A percentile compares a stretch with the other conserved stretches of the same genome.
Conservation (phyloP, 2,113 vertebrate genomes). For the Microcebus murinus region DNA sequence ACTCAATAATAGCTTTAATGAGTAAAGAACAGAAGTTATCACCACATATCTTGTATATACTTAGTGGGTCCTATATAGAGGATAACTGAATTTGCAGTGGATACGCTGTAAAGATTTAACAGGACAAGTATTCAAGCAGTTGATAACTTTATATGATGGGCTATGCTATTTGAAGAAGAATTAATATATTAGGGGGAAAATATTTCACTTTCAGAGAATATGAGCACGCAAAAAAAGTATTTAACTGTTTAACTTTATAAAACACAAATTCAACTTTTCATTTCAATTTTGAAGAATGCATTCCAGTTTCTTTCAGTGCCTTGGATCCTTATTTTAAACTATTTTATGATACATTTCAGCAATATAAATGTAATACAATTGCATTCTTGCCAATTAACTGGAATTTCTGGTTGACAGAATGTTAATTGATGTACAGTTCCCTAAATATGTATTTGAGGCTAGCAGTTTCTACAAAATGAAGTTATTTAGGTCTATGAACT, state of each 20-base stretch:
- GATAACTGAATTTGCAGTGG: not conserved
- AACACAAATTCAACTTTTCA: not conserved
- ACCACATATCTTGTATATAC: not conserved
- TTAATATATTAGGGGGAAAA: not conserved
- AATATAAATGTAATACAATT: not conserved
- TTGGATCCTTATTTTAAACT: not conserved
- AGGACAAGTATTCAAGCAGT: not conserved
- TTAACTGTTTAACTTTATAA: constrained; percentile 10
- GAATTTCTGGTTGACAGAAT: constrained; percentile 33
- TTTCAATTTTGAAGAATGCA: not conserved
- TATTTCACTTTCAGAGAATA: not conserved
- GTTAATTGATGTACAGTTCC: not conserved
- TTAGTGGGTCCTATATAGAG: not conserved
- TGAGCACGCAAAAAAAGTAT: not conserved
- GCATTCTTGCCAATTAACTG: not conserved
- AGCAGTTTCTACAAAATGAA: not conserved
- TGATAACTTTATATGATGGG: not conserved
- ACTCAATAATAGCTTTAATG: not conserved
- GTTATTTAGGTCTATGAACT: constrained; percentile 7
- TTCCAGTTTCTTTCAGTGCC: not conserved
- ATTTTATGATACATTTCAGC: not conserved
- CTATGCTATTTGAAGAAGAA: not conserved
- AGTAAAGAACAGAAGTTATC: not conserved
- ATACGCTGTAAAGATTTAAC: not conserved
- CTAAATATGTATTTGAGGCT: not conserved